Conservation (phyloP, 2,113 vertebrate species). For the Macaca mulatta region DNA sequence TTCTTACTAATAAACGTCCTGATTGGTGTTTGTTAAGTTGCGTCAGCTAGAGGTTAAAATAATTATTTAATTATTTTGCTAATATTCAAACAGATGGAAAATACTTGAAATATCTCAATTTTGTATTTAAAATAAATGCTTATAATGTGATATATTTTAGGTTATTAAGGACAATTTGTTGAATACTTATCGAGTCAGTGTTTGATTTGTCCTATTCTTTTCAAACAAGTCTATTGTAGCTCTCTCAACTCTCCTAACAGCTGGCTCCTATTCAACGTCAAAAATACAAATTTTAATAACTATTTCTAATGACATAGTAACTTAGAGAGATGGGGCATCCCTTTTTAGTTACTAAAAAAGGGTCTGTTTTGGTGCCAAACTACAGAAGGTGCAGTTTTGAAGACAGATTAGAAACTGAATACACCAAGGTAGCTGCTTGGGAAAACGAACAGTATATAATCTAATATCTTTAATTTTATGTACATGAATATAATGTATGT, state of each 20-base stretch:
- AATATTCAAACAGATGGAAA: constrained; percentile 30
- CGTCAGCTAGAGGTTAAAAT: background rate
- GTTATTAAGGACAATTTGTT: background rate
- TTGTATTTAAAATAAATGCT: constrained; percentile 12
- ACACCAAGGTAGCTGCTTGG: constrained; percentile 36
- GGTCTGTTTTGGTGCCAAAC: background rate
- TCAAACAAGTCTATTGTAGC: background rate
- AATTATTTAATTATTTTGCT: background rate
- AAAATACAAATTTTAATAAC: background rate
- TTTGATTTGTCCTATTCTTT: background rate
- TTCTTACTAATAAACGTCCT: background rate
- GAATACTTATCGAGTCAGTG: background rate
- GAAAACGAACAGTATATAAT: constrained; percentile 80
- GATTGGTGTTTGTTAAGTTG: background rate
- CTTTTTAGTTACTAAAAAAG: background rate
- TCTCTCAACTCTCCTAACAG: background rate
- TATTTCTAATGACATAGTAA: background rate
- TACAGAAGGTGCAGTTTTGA: background rate
- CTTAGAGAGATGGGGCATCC: background rate
- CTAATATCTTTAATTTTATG: constrained; percentile 89
- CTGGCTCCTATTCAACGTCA: background rate
- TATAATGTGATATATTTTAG: background rate
- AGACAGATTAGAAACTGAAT: background rate
- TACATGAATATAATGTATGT: constrained; percentile 90
- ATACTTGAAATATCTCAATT: background rate